phyloP scores from a whole-genome alignment of 2,113 vertebrate genomes.

The Caloenas nicobarica region DNA sequence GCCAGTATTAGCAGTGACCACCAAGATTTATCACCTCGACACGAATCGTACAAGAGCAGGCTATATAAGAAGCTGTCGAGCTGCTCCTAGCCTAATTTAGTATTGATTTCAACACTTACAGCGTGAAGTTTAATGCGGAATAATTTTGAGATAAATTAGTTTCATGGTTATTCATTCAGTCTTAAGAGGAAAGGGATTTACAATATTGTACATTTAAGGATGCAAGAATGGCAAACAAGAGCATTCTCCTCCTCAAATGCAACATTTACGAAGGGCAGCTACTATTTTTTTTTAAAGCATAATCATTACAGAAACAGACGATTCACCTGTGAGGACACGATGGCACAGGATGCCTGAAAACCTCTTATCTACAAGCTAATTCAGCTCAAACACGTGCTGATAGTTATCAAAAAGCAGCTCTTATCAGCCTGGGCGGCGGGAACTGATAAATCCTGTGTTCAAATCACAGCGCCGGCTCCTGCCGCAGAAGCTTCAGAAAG shows the following conservation, averaged over 20 bases:
- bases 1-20: neutral
- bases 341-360: neutral
- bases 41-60: neutral
- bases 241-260: neutral
- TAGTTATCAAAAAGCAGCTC: neutral
- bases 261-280: neutral
- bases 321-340: neutral
- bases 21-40: constrained; percentile 2
- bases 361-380: neutral
- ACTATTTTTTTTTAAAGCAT: neutral
- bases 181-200: neutral
- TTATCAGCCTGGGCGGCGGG: neutral
- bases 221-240: neutral
- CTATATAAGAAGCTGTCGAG: neutral
- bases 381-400: neutral
- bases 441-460: constrained; percentile 11
- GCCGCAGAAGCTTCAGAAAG: neutral
- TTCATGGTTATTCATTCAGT: neutral
- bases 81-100: constrained; percentile 20
- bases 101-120: constrained; percentile 45
- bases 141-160: neutral
- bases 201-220: neutral
- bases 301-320: neutral
- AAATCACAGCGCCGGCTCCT: neutral
- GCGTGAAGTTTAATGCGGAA: constrained; percentile 2